These are phyloP conservation scores for Tupaia tana DNA, from an alignment of 2,113 vertebrate genomes.

Conservation along the genomic window DNA sequence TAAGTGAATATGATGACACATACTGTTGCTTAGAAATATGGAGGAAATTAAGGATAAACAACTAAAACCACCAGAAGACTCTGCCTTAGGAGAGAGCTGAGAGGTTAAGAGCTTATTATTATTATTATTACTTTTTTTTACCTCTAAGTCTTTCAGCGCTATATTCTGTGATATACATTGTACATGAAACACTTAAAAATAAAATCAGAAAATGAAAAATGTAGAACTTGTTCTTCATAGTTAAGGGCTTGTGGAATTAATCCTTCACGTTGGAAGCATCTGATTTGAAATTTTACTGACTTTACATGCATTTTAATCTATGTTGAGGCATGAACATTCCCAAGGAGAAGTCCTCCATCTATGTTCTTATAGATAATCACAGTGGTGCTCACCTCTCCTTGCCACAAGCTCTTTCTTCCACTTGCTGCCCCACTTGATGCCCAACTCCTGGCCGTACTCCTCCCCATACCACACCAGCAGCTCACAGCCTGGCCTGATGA, in stretches of 20 bases:
- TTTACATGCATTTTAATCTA: not conserved
- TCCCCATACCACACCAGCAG: conserved; percentile 84
- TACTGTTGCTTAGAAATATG: not conserved
- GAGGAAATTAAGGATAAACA: not conserved
- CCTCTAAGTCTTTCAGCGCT: not conserved
- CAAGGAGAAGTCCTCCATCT: not conserved
- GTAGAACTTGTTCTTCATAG: not conserved
- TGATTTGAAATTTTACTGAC: not conserved
- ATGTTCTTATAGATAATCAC: not conserved
- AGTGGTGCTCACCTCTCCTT: conserved; percentile 24
- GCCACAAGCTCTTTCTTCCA: not conserved
- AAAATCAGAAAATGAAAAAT: not conserved
- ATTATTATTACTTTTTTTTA: not conserved
- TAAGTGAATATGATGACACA: not conserved
- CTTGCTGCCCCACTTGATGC: conserved; percentile 75
- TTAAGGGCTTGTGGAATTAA: not conserved
- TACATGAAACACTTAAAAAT: not conserved
- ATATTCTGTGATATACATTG: not conserved
- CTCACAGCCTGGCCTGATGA: conserved; percentile 71
- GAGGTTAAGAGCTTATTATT: not conserved
- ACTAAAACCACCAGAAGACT: not conserved
- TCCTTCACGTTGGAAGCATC: conserved; percentile 5
- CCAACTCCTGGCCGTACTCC: conserved; percentile 78
- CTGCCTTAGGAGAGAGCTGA: not conserved
- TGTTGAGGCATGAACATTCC: not conserved